These are phyloP conservation scores for Phainopepla nitens DNA, from an alignment of 2,113 vertebrate species.

Conservation along the genomic window DNA sequence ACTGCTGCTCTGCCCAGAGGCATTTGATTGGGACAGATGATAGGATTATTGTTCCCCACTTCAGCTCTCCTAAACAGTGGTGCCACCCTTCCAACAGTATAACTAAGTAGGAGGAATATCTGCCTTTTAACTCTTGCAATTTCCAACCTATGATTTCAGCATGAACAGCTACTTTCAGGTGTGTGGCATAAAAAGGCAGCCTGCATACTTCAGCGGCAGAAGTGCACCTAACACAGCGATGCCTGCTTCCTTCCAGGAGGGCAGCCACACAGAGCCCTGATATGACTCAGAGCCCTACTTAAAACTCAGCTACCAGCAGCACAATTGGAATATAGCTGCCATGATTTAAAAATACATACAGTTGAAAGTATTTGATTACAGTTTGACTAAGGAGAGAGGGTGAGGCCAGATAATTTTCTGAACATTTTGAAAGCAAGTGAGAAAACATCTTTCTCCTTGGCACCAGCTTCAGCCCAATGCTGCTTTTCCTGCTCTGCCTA, in stretches of 20 bases:
- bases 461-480: neutral
- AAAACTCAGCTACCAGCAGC: neutral
- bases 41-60: neutral
- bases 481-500: no score
- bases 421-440: neutral
- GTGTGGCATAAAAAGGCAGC: accelerated
- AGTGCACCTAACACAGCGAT: neutral
- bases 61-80: neutral
- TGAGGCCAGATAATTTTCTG: neutral
- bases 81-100: neutral
- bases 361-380: neutral
- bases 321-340: neutral
- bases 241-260: neutral
- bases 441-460: neutral
- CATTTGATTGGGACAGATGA: neutral
- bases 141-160: neutral
- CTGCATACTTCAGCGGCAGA: neutral
- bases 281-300: neutral
- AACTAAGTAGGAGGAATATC: neutral
- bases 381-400: neutral
- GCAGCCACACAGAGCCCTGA: neutral
- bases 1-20: neutral
- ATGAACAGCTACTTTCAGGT: neutral
- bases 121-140: neutral
- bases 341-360: neutral